Percentiles rank a stretch among this genome's conserved stretches.
phyloP scores from a whole-genome alignment of 2,113 vertebrate genomes.

The Empidonax traillii region DNA sequence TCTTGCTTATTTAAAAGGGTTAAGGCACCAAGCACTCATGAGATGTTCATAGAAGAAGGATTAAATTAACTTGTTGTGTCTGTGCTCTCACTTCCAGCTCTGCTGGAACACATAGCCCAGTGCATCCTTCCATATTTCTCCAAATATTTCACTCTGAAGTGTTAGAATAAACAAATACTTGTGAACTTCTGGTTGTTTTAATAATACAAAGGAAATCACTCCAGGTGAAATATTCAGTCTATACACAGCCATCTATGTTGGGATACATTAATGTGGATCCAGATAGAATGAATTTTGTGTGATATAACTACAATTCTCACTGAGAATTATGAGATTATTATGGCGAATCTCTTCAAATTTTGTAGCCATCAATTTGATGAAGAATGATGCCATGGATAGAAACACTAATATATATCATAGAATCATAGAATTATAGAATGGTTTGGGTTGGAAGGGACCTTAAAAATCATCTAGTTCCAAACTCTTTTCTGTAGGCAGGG shows the following conservation, averaged over 20 bases:
- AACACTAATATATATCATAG: neutral
- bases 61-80: neutral
- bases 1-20: neutral
- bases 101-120: fast-evolving
- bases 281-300: neutral
- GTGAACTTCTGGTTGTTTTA: neutral
- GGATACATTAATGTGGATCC: neutral
- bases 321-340: neutral
- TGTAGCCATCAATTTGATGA: neutral
- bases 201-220: neutral
- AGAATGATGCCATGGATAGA: neutral
- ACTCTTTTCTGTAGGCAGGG: neutral
- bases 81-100: neutral
- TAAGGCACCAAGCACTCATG: neutral
- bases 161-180: neutral
- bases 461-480: neutral
- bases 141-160: neutral
- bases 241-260: neutral
- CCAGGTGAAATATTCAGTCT: neutral
- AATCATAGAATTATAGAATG: neutral
- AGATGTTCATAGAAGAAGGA: neutral
- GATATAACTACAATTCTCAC: neutral
- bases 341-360: neutral
- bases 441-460: neutral
- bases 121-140: neutral